phyloP scores from a whole-genome alignment of 2,888 invertebrate genomes.

The Cordylochernes scorpioides region DNA sequence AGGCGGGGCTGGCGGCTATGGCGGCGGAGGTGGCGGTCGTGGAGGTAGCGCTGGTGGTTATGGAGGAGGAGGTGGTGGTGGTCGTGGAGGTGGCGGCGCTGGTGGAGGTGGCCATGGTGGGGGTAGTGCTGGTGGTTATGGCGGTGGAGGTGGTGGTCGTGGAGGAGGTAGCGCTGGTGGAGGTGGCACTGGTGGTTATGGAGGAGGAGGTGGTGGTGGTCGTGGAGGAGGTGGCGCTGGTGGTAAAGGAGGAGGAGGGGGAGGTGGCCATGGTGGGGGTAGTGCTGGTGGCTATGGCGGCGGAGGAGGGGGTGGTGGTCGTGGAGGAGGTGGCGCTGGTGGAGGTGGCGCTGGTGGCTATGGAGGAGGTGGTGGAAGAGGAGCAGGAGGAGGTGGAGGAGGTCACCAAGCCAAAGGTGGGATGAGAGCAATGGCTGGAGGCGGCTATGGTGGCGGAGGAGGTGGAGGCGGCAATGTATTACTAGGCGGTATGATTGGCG shows the following conservation, averaged over 20 bases:
- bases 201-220: background rate
- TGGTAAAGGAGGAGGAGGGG: background rate
- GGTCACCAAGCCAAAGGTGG: background rate
- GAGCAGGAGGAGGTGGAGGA: background rate
- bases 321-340: background rate
- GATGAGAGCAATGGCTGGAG: background rate
- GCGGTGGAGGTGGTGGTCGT: background rate
- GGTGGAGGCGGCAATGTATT: background rate
- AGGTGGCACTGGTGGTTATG: background rate
- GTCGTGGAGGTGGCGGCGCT: background rate
- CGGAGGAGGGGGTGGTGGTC: background rate
- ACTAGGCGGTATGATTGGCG: background rate
- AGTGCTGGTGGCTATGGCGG: background rate
- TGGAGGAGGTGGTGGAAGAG: background rate
- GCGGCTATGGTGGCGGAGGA: background rate
- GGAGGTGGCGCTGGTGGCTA: background rate
- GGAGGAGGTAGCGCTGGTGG: conserved; percentile 1
- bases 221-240: conserved; percentile 2
- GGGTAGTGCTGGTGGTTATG: background rate
- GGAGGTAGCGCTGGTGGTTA: background rate
- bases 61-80: background rate
- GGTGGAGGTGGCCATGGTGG: background rate
- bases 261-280: background rate
- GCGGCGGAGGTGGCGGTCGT: background rate
- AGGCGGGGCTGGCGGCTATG: background rate